Base-by-base conservation (phyloP, 2,797 vertebrate species). In the Sebastolobus alascanus region DNA sequence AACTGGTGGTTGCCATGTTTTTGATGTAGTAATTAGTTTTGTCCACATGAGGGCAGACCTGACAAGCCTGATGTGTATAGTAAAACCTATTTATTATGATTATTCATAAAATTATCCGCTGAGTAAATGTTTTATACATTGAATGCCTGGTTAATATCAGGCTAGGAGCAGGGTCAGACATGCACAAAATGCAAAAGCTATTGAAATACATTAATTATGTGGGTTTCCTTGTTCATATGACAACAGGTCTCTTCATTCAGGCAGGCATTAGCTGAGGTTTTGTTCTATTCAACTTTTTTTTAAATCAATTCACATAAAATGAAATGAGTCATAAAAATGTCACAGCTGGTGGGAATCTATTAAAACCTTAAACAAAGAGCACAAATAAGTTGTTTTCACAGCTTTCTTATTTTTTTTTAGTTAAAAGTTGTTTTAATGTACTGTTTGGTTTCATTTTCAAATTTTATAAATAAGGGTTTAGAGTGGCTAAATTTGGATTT, bases 11-110 rank as follows among this genome's bases (percentile, higher is more conserved):
- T 46, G n/a, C 7, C 58, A 16, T 72, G 4, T 35, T 64, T 8
- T 25, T 59, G 8, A 55, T 79, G 74, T 8, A 71, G 37, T 75
- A 2, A 5, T 50, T 25, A 9, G 1, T 61, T 77, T 40, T 56
- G 1, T 9, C 89, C 93, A 90, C 85, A 73, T 13, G 91, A 60
- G 55, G 90, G 84, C 82, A 77, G 64, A 29, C 7, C 8, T 3
- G 16, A 65, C 33, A 6, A 63, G 11, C 0, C 13, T 31, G 2
- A 55, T 54, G 4, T 25, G 0, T 33, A 1, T 2, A 11, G 16
- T 55, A 16, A 10, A 43, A 8, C 25, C 1, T 22, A 35, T 22
- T 35, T 22, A 29, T 25, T n/a, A 40, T 52, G 20, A 46, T 46
- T 46, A 18, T 46, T 18, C 55, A 27, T 9, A 6, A 58, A 55